Evolutionary conservation across 2,113 vertebrate species (phyloP), one percentile per base, ranked within the genome.

Genomic region (Diglossa brunneiventris): DNA sequence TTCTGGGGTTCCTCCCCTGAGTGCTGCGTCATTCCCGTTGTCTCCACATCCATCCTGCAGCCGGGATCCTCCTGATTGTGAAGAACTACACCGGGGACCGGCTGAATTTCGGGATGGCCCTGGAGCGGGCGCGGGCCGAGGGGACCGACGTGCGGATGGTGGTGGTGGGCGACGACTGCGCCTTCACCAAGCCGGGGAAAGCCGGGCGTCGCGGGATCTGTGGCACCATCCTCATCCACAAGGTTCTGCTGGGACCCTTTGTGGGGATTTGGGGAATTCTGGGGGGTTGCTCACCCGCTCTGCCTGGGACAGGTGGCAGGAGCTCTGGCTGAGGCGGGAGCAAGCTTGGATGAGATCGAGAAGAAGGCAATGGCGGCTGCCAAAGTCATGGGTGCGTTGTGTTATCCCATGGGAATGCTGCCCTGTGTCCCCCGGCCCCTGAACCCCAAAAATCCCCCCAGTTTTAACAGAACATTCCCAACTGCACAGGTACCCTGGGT

Each of bases 31-130:
- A 12, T 30, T 67, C 19, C 15, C 5, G 0, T 52, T 44, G 7
- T 27, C 26, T 35, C 50, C 3, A 0, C 13, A 0, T 18, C 46
- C 24, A 0, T 19, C 72, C 63, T 10, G 2, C 87, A 98, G 98
- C 91, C 0, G 99, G 98, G 16, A 98, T 98, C 35, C 98, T 99
- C 30, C 98, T 99, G 72, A 98, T 99, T 0, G 99, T 99, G 77
- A 99, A 99, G 98, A 99, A 99, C 97, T 99, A 99, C 98, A 99
- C 99, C 0, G 99, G 99, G 15, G 99, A 99, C 86, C 98, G 99
- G 4, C 98, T 99, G 39, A 99, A 99, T 97, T 99, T 99, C 0
- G 99, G 99, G 28, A 68, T 99, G 90, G 99, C 99, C 1, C 96
- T 98, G 31, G 99, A 99, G 95, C 98, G 98, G 95, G 99, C 99